Evolutionary conservation across 2,113 vertebrate species (phyloP), one percentile per base, ranked within the genome.

Genomic region (Odontophorus gujanensis): DNA sequence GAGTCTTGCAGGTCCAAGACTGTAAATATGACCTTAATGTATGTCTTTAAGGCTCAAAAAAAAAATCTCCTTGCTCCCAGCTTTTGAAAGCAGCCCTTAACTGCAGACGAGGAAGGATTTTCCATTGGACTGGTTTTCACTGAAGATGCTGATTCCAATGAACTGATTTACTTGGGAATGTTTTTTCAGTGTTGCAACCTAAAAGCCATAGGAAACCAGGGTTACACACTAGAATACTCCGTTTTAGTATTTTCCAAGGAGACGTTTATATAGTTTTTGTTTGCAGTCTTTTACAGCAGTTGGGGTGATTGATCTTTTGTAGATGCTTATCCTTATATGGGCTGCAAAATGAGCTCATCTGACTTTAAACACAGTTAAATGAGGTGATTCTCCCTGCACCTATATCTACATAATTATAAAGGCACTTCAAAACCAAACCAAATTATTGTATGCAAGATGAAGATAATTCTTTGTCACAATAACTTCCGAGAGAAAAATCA

Each of bases 181-280:
- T 47, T 42, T 68, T 69, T 89, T 61, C 28, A 53, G 10, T 45
- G 14, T 26, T 74, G 30, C 50, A 24, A 74, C 74, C 81, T 77
- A 10, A 53, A 71, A 89, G 34, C n/a, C 92, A 17, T 80, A 68
- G 22, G 34, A 88, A 93, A 77, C 40, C 9, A 69, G 59, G 6
- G 11, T 42, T 86, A 74, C 53, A 25, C 11, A 36, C 24, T 72
- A 63, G 84, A 74, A 30, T 63, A 48, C 18, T 85, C 65, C 28
- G 59, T 82, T 92, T 42, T 86, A 15, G 40, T 86, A 55, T 17
- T 86, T 89, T 91, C 73, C 66, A 30, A 67, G 81, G 34, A 86
- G 47, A 62, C 9, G 2, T 58, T 86, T 43, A n/a, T 20, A 34
- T 12, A 26, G 18, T 36, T 91, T 68, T 89, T 82, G 6, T 10